phyloP scores from a whole-genome alignment of 2,888 invertebrate species.

The Zygaena filipendulae region DNA sequence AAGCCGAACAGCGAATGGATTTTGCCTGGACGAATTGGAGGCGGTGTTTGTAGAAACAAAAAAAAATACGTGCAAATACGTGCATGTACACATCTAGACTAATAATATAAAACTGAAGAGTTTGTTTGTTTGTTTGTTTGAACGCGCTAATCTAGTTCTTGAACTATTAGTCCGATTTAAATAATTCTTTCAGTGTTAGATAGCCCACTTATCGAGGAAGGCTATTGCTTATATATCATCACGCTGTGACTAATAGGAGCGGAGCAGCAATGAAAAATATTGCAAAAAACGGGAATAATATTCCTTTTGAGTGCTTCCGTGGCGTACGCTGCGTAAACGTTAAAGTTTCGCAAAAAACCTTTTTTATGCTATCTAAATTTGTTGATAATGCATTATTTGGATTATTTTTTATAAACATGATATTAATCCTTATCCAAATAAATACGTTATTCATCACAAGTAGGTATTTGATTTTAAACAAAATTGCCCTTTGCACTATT shows the following conservation, averaged over 20 bases:
- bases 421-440: not conserved
- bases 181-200: not conserved
- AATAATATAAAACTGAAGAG: not conserved
- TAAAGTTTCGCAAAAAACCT: not conserved
- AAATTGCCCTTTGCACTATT: too few species aligned
- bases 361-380: not conserved
- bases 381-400: not conserved
- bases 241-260: not conserved
- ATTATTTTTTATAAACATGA: not conserved
- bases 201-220: not conserved
- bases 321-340: not conserved
- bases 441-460: too few species aligned
- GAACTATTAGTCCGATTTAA: not conserved
- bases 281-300: not conserved
- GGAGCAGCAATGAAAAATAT: not conserved
- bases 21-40: conserved; percentile 70
- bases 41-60: not conserved
- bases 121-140: not conserved
- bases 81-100: not conserved
- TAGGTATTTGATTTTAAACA: too few species aligned
- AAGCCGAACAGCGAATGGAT: conserved; percentile 79
- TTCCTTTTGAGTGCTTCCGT: not conserved
- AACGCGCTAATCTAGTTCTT: not conserved
- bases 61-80: not conserved
- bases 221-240: not conserved